Base-by-base conservation (phyloP, 2,113 vertebrate genomes). In the Ciconia stormi region DNA sequence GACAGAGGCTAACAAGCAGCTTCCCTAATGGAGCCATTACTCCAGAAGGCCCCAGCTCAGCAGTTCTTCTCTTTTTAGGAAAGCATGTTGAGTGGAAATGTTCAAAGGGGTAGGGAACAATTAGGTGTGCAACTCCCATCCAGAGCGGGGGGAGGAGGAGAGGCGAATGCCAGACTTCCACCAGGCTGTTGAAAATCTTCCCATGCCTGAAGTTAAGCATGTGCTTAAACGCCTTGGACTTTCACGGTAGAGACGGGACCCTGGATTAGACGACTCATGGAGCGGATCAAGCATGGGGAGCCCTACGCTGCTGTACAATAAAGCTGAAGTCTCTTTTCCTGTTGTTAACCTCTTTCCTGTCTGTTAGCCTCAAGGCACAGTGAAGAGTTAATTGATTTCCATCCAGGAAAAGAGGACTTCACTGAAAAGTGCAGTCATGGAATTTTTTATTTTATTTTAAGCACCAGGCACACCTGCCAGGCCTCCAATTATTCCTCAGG, bases 331-430 rank as follows among this genome's bases (percentile, higher is more conserved):
- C 91, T 91, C 94, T 95, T 96, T 97, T 97, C 97, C 96, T 97
- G 94, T 94, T 95, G 97, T 97, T 97, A 97, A 96, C 82, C 89
- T 97, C 95, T 96, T 97, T 97, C 96, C 97, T 96, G 96, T 97
- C 96, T 97, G 93, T 95, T 97, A 97, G 96, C 94, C 95, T 95
- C 81, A 93, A 95, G 97, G 95, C 97, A 95, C 78, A 97, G 96
- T 93, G 95, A 97, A 97, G 96, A 96, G 91, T 97, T 97, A 97
- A 97, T 97, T 97, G 97, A 96, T 97, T 97, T 97, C 96, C 96
- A 96, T 97, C 93, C 95, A 95, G 96, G 95, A 97, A 94, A 95
- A 93, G 97, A 95, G 95, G 87, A 95, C 96, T 97, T 97, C 96
- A 80, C 95, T 97, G 94, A 91, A 87, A 95, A 97, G 77, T 91